Base-by-base conservation (phyloP, 2,888 invertebrate genomes). In the Ephialtes manifestator region DNA sequence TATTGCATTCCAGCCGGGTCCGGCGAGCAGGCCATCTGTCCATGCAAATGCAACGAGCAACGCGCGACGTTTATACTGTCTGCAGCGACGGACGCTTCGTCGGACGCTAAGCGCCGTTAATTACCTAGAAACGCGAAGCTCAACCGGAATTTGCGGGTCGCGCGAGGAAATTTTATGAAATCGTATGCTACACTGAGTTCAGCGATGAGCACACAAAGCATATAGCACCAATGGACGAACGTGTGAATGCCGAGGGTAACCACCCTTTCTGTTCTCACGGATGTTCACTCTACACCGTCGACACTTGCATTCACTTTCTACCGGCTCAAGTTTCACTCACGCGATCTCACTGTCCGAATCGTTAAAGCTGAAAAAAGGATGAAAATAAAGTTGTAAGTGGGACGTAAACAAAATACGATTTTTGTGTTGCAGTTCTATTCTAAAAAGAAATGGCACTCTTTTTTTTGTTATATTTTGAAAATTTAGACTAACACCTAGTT, bases 1-100 rank as follows among this genome's bases (percentile, higher is more conserved):
- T 89, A 90, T 91, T 89, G 89, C 89, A 90, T 91, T 90, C 91
- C 91, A 11, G 87, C 88, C 88, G 86, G 84, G 51, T 60, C 39
- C 43, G 24, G 83, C 84, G 81, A 63, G 74, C 68, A 68, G 53
- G 81, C 78, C 84, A 83, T 86, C 77, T 87, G 87, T 89, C 88
- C 86, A 85, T 85, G 83, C 84, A 86, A 74, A 87, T 85, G 77
- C 85, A 63, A 77, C 70, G 51, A 28, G 55, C 55, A 55, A 60
- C 39, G 39, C 15, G 39, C 53, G 35, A 43, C 68, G 43, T 46
- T n/a, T n/a, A n/a, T 18, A 28, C 67, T 55, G 18, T 46, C 63
- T 53, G 75, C 48, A 60, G 39, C 51, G 60, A 20, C n/a, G 8
- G 24, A 18, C 58, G 51, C 72, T 65, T 55, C 72, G 55, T 13